phyloP scores from a whole-genome alignment of 1,140 invertebrate species.

The Drosophila bipectinata region DNA sequence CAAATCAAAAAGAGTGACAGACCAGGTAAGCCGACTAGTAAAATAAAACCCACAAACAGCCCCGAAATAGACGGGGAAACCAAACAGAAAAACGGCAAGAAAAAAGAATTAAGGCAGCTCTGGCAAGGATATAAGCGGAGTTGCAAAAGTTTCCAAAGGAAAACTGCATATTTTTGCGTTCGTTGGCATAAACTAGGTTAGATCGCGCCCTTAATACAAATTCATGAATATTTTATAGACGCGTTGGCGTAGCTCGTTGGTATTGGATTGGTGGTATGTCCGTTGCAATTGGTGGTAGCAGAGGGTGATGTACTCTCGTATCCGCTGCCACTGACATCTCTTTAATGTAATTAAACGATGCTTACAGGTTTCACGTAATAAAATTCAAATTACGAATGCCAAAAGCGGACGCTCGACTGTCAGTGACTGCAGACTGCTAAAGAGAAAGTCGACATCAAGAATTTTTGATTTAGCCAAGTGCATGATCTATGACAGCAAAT shows the following conservation, averaged over 20 bases:
- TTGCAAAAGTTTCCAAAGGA: constrained; percentile 50
- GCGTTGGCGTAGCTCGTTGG: neutral
- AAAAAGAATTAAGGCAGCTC: constrained; percentile 12
- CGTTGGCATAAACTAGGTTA: constrained; percentile 64
- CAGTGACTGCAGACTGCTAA: constrained; percentile 63
- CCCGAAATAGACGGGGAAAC: constrained; percentile 18
- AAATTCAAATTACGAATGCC: constrained; percentile 47
- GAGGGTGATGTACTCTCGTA: neutral
- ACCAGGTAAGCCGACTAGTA: constrained; percentile 43
- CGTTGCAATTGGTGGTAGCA: neutral
- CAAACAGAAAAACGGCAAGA: constrained; percentile 10
- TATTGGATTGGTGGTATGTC: neutral
- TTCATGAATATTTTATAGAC: constrained; percentile 65
- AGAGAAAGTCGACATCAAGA: constrained; percentile 69
- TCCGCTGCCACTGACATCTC: constrained; percentile 32
- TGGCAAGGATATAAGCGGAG: constrained; percentile 38
- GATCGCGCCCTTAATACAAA: constrained; percentile 65
- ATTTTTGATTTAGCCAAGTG: constrained; percentile 82
- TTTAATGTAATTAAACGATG: constrained; percentile 62
- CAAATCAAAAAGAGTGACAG: constrained; percentile 8
- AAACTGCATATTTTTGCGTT: constrained; percentile 60
- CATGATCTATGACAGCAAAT: constrained; percentile 81
- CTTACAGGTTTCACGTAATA: constrained; percentile 43
- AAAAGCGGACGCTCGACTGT: constrained; percentile 26
- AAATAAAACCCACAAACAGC: constrained; percentile 42